Conservation (phyloP, 92 coral and sea anemone species). For the Palythoa heliodiscus region DNA sequence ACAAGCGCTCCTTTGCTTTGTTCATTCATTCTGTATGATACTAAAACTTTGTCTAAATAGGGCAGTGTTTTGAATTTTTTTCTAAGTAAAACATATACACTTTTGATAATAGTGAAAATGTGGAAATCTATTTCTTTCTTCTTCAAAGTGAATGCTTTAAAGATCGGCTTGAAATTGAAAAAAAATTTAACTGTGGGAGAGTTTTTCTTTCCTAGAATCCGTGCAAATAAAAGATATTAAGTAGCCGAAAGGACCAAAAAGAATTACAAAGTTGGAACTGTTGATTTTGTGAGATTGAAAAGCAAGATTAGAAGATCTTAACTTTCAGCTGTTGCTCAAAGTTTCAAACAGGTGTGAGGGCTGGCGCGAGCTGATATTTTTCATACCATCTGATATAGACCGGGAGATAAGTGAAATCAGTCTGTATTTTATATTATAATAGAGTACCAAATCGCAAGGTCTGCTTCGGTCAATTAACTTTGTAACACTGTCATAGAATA, state of each 20-base stretch:
- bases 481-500: slow-evolving; percentile 47
- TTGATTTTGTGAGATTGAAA: slow-evolving; percentile 43
- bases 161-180: neutral
- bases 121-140: slow-evolving; percentile 11
- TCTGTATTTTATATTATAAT: slow-evolving; percentile 58
- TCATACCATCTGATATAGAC: slow-evolving; percentile 60
- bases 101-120: slow-evolving; percentile 7
- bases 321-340: slow-evolving; percentile 39
- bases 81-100: neutral
- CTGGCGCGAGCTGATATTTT: slow-evolving; percentile 46
- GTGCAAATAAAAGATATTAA: slow-evolving; percentile 27
- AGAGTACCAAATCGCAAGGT: slow-evolving; percentile 47
- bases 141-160: neutral
- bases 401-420: slow-evolving; percentile 66
- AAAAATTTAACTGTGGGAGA: neutral
- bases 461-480: slow-evolving; percentile 48
- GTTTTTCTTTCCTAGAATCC: neutral
- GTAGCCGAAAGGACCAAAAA: slow-evolving; percentile 41
- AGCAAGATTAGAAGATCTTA: slow-evolving; percentile 29
- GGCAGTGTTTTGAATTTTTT: slow-evolving; percentile 34
- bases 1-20: neutral
- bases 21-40: slow-evolving; percentile 14
- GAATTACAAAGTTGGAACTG: slow-evolving; percentile 49
- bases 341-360: slow-evolving; percentile 61
- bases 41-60: slow-evolving; percentile 28